These are phyloP conservation scores for Atta cephalotes DNA, from an alignment of 1,140 invertebrate species.

Conservation along the genomic window DNA sequence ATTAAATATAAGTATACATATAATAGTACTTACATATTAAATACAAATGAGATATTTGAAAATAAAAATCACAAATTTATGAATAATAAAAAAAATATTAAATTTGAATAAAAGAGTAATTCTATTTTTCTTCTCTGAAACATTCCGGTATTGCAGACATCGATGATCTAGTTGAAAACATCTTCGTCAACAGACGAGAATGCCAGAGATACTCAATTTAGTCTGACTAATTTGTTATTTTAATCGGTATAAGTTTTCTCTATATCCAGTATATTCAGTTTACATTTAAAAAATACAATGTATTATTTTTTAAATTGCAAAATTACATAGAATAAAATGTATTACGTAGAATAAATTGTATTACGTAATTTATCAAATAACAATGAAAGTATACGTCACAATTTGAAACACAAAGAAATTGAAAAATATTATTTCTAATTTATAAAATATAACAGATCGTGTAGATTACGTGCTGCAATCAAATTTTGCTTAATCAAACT, in stretches of 20 bases:
- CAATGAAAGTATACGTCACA: not conserved
- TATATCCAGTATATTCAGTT: not conserved
- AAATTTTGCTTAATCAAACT: not conserved
- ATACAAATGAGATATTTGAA: not conserved
- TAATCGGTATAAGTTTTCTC: not conserved
- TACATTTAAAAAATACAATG: not conserved
- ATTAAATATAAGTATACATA: not conserved
- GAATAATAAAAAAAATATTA: not conserved
- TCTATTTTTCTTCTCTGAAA: not conserved
- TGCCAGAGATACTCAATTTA: slow-evolving; percentile 26
- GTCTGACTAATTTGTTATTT: slow-evolving; percentile 42
- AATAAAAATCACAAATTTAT: not conserved
- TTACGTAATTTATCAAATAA: not conserved
- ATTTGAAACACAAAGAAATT: not conserved
- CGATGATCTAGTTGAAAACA: slow-evolving; percentile 28
- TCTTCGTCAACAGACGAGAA: slow-evolving; percentile 35
- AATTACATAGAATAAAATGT: not conserved
- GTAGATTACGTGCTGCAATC: not conserved
- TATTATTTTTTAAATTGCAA: not conserved
- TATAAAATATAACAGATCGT: not conserved
- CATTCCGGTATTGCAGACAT: not conserved
- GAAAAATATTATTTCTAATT: not conserved
- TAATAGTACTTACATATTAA: not conserved
- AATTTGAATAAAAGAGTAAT: not conserved
- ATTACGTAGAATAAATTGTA: not conserved